phyloP scores from a whole-genome alignment of 2,797 vertebrate species.

The Lithobates sylvaticus region DNA sequence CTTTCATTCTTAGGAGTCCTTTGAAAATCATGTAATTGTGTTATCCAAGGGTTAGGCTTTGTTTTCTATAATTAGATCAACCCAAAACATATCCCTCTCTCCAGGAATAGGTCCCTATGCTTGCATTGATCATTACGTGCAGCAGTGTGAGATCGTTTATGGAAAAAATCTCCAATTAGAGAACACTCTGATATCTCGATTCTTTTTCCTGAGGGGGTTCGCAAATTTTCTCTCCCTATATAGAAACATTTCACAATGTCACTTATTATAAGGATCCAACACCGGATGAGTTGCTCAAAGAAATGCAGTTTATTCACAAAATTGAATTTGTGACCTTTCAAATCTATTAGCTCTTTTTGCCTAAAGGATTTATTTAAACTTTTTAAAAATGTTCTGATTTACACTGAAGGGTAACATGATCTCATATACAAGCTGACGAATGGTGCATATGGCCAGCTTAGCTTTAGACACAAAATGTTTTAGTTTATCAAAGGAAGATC shows the following conservation, averaged over 20 bases:
- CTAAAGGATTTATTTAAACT: neutral
- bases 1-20: constrained; percentile 59
- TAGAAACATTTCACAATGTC: neutral
- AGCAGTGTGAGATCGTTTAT: constrained; percentile 19
- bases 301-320: neutral
- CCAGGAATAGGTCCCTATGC: constrained; percentile 44
- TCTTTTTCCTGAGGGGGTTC: constrained; percentile 4
- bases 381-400: neutral
- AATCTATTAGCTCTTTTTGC: neutral
- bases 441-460: neutral
- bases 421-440: neutral
- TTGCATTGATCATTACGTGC: constrained; percentile 42
- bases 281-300: neutral
- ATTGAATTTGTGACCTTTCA: neutral
- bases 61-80: constrained; percentile 61
- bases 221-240: neutral
- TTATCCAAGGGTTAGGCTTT: constrained; percentile 60
- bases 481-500: neutral
- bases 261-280: neutral
- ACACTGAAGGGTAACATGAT: neutral
- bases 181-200: constrained; percentile 34
- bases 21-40: constrained; percentile 60
- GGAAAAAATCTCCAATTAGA: constrained; percentile 45
- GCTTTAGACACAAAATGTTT: neutral
- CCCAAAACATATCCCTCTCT: constrained; percentile 51